phyloP scores from a whole-genome alignment of 2,888 invertebrate species.

The Pyrrhosoma nymphula region DNA sequence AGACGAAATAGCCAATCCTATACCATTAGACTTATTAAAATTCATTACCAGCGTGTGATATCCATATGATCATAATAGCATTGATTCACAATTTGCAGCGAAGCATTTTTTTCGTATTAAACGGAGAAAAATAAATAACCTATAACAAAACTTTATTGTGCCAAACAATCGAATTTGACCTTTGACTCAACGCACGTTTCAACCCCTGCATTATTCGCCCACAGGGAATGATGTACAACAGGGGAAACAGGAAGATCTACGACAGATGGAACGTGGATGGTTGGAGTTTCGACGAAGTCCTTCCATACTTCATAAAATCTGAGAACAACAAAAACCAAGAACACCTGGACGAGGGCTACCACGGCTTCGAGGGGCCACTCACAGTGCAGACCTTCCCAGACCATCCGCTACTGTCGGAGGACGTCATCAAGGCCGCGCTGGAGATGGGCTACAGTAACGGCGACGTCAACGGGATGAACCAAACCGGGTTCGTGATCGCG shows the following conservation, averaged over 20 bases:
- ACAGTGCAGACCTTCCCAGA: slow-evolving; percentile 87
- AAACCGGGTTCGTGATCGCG: slow-evolving; percentile 88
- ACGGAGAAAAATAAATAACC: too few species aligned
- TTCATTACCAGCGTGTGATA: too few species aligned
- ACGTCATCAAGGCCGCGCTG: slow-evolving; percentile 85
- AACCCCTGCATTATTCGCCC: too few species aligned
- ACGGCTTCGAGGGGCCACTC: slow-evolving; percentile 86
- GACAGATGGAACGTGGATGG: slow-evolving; percentile 90
- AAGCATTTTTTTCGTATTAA: too few species aligned
- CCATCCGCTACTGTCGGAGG: slow-evolving; percentile 84
- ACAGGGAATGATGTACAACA: slow-evolving; percentile 92
- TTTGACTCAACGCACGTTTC: too few species aligned
- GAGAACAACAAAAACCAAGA: slow-evolving; percentile 88
- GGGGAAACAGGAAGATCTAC: slow-evolving; percentile 91
- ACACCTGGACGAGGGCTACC: slow-evolving; percentile 82
- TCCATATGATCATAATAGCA: too few species aligned
- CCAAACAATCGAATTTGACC: too few species aligned
- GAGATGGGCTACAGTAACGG: slow-evolving; percentile 86
- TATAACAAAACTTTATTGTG: too few species aligned
- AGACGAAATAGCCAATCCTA: too few species aligned
- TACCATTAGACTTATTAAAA: too few species aligned
- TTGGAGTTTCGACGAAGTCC: slow-evolving; percentile 88
- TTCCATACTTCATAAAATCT: slow-evolving; percentile 89
- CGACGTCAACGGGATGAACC: slow-evolving; percentile 89
- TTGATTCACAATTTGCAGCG: too few species aligned